Conservation (phyloP, 2,888 invertebrate species). For the Bibio marci region DNA sequence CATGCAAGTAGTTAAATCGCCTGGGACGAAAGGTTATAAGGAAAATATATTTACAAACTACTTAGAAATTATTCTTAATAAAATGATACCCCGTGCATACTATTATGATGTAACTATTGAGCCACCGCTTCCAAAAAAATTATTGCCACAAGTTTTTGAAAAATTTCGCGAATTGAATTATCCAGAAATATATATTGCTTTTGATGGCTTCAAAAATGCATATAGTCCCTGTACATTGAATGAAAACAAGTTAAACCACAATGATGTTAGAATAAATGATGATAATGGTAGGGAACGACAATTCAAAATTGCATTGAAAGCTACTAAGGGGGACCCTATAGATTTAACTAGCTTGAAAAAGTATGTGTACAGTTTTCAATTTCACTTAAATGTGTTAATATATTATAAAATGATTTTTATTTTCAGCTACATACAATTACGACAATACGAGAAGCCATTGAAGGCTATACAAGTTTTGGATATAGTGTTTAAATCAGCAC, state of each 20-base stretch:
- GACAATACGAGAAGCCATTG: too few relatives aligned
- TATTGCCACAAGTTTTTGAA: constrained; percentile 34
- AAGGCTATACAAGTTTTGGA: constrained; percentile 41
- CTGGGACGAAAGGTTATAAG: too few relatives aligned
- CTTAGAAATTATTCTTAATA: too few relatives aligned
- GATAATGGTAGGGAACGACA: neutral
- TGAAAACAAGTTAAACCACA: neutral
- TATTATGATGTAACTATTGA: constrained; percentile 71
- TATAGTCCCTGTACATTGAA: constrained; percentile 26
- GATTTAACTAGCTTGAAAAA: neutral
- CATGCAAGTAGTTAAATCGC: too few relatives aligned
- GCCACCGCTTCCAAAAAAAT: constrained; percentile 51
- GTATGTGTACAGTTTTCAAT: neutral
- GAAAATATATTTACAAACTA: too few relatives aligned
- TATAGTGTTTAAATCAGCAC: constrained; percentile 41
- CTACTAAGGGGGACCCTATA: neutral
- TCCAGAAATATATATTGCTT: constrained; percentile 38
- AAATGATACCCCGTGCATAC: too few relatives aligned
- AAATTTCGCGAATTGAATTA: constrained; percentile 23
- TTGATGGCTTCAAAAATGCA: constrained; percentile 54
- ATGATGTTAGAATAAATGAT: constrained; percentile 5
- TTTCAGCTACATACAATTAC: too few relatives aligned
- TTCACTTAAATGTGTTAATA: too few relatives aligned
- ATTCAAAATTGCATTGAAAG: neutral
- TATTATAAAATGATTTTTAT: too few relatives aligned